Conservation (phyloP, 2,797 vertebrate genomes). For the Pseudochaenichthys georgianus region DNA sequence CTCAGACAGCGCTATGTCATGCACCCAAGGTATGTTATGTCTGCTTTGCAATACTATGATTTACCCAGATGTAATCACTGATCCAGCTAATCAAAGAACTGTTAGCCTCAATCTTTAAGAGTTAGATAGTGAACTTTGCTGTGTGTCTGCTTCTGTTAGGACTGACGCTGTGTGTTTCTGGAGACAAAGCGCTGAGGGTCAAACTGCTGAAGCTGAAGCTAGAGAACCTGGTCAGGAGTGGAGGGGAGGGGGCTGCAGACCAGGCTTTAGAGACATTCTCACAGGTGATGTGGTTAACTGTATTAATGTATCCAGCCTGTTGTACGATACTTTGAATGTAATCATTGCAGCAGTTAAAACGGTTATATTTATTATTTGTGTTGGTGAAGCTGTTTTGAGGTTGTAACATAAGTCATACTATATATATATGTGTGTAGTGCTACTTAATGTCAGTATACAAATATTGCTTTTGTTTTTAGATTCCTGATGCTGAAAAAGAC, state of each 20-base stretch:
- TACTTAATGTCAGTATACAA: background rate
- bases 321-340: background rate
- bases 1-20: constrained; percentile 85
- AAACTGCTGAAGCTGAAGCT: constrained; percentile 86
- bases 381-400: background rate
- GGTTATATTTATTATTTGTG: background rate
- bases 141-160: constrained; percentile 75
- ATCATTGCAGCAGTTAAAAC: background rate
- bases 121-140: background rate
- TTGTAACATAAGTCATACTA: background rate
- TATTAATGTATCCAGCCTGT: too few species aligned
- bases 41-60: background rate
- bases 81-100: background rate
- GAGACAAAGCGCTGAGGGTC: constrained; percentile 69
- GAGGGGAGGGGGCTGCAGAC: constrained; percentile 81
- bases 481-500: constrained; percentile 86
- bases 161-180: constrained; percentile 74
- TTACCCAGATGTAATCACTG: background rate
- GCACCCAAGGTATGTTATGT: constrained; percentile 87
- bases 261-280: constrained; percentile 88
- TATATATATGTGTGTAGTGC: background rate
- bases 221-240: constrained; percentile 86
- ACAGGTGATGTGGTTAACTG: constrained; percentile 82
- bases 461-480: constrained; percentile 72
- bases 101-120: background rate